These are phyloP conservation scores for Temnothorax curvispinosus DNA, from an alignment of 1,140 invertebrate genomes.

Conservation along the genomic window DNA sequence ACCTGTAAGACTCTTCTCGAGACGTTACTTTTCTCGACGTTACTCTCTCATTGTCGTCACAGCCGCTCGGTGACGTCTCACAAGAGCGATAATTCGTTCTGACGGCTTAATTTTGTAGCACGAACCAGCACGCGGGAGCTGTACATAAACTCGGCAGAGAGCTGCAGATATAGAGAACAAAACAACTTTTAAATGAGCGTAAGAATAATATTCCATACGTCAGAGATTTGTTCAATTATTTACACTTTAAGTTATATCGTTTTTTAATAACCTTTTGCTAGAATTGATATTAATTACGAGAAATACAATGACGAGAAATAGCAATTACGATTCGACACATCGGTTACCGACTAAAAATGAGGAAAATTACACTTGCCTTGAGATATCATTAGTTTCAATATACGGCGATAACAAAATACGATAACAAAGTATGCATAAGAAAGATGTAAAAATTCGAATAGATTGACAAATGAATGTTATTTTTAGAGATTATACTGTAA, in stretches of 20 bases:
- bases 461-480: background rate
- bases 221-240: background rate
- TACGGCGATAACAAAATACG: background rate
- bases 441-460: background rate
- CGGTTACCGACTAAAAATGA: background rate
- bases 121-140: background rate
- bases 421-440: background rate
- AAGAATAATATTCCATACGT: background rate
- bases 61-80: background rate
- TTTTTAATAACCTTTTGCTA: background rate
- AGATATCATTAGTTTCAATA: background rate
- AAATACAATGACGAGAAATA: background rate
- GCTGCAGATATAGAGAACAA: background rate
- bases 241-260: background rate
- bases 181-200: background rate
- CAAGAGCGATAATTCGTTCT: background rate
- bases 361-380: background rate
- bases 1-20: constrained; percentile 19
- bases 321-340: background rate
- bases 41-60: background rate
- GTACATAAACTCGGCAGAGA: no score
- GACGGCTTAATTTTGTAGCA: background rate
- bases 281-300: background rate
- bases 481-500: background rate
- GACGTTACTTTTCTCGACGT: constrained; percentile 24